phyloP scores from a whole-genome alignment of 2,888 invertebrate species.

The Eledona agricola region DNA sequence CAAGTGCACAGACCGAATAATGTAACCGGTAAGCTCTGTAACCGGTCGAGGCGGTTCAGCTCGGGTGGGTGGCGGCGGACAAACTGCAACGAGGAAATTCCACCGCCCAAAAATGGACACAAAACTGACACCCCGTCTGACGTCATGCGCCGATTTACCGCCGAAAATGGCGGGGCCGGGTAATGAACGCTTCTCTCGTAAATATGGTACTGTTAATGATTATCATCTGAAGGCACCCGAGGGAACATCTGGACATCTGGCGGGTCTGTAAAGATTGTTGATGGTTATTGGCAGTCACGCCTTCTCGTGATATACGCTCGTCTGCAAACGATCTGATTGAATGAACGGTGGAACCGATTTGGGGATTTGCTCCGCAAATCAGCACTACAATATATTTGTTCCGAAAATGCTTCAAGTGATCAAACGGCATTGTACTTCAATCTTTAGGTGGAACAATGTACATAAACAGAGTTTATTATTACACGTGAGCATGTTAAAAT shows the following conservation, averaged over 20 bases:
- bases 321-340: no score
- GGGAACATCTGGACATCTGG: slow-evolving; percentile 34
- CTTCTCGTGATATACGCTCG: slow-evolving; percentile 20
- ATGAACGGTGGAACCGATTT: no score
- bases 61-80: slow-evolving; percentile 38
- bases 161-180: slow-evolving; percentile 1
- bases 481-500: no score
- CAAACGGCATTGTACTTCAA: no score
- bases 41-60: slow-evolving; percentile 37
- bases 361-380: no score
- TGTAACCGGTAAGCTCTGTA: slow-evolving; percentile 39
- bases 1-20: slow-evolving; percentile 42
- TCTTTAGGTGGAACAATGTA: no score
- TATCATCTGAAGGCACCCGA: slow-evolving; percentile 30
- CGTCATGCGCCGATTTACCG: no score
- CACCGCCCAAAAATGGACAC: slow-evolving; percentile 44
- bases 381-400: no score
- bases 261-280: slow-evolving; percentile 25
- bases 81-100: slow-evolving; percentile 41
- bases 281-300: slow-evolving; percentile 31
- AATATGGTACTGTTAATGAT: slow-evolving; percentile 34
- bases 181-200: slow-evolving; percentile 25
- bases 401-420: no score
- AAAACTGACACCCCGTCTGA: slow-evolving; percentile 29
- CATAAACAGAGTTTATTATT: no score